These are phyloP conservation scores for Caracal caracal DNA, from an alignment of 2,113 vertebrate species.

Conservation along the genomic window DNA sequence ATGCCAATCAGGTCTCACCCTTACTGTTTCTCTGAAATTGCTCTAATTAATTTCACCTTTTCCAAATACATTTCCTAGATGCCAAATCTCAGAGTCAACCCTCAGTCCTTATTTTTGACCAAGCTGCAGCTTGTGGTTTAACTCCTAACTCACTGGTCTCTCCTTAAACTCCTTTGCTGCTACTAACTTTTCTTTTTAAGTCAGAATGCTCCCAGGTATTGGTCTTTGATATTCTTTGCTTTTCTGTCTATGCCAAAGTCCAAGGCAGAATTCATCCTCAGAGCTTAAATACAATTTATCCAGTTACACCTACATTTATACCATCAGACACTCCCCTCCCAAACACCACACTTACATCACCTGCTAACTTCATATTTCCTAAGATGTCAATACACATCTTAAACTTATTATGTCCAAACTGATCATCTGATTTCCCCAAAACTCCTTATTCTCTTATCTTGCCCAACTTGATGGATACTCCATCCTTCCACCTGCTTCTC, in stretches of 20 bases:
- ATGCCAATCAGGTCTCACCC: neutral
- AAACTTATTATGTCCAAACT: neutral
- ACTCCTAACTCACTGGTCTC: neutral
- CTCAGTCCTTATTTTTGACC: neutral
- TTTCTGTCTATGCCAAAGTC: neutral
- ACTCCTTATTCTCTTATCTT: neutral
- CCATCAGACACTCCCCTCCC: neutral
- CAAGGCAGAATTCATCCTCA: neutral
- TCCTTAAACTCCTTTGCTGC: neutral
- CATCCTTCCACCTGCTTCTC: neutral
- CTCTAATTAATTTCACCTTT: neutral
- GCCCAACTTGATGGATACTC: neutral
- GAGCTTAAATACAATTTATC: neutral
- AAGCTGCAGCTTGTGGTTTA: neutral
- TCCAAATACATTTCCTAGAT: neutral
- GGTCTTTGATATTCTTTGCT: neutral
- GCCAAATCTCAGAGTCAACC: neutral
- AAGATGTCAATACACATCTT: neutral
- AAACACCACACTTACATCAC: neutral
- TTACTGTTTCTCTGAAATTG: neutral
- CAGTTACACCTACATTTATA: neutral
- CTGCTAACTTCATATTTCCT: neutral
- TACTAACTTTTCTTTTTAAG: neutral
- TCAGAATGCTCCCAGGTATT: neutral
- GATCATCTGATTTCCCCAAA: neutral